phyloP scores from a whole-genome alignment of 2,797 vertebrate species.

The Agapornis canus region DNA sequence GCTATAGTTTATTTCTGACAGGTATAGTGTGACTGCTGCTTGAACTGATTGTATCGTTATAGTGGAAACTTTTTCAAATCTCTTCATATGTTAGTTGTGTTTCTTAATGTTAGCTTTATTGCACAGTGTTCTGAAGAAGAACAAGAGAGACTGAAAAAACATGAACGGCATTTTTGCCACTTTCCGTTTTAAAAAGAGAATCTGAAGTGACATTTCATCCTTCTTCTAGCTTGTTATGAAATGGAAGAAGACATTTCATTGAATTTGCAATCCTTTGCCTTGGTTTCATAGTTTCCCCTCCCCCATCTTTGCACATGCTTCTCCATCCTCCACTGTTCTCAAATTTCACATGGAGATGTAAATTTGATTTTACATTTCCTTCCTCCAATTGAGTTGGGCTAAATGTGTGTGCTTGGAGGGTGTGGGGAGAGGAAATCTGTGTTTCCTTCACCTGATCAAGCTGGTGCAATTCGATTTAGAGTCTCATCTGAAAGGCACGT shows the following conservation, averaged over 20 bases:
- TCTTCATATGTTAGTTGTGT: background rate
- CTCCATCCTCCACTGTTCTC: constrained; percentile 8
- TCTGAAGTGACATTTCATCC: background rate
- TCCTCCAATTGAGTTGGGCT: constrained; percentile 65
- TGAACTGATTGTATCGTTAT: background rate
- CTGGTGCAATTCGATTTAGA: constrained; percentile 55
- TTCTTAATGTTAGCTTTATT: background rate
- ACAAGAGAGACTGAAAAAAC: background rate
- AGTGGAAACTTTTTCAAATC: background rate
- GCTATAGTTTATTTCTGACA: constrained; percentile 91
- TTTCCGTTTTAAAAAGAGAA: background rate
- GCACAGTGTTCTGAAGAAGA: background rate
- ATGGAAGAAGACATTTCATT: constrained; percentile 19
- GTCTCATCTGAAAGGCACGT: background rate
- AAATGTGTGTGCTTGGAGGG: constrained; percentile 55
- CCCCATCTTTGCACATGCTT: background rate
- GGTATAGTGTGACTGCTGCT: constrained; percentile 74
- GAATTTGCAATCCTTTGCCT: constrained; percentile 20
- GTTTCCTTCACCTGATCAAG: constrained; percentile 71
- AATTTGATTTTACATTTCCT: constrained; percentile 73
- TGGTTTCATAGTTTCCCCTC: constrained; percentile 24
- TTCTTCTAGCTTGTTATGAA: constrained; percentile 18
- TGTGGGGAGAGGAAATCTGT: constrained; percentile 67
- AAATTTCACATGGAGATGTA: constrained; percentile 64
- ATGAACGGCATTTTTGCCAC: background rate